phyloP scores from a whole-genome alignment of 2,113 vertebrate species.

The Carassius gibelio region DNA sequence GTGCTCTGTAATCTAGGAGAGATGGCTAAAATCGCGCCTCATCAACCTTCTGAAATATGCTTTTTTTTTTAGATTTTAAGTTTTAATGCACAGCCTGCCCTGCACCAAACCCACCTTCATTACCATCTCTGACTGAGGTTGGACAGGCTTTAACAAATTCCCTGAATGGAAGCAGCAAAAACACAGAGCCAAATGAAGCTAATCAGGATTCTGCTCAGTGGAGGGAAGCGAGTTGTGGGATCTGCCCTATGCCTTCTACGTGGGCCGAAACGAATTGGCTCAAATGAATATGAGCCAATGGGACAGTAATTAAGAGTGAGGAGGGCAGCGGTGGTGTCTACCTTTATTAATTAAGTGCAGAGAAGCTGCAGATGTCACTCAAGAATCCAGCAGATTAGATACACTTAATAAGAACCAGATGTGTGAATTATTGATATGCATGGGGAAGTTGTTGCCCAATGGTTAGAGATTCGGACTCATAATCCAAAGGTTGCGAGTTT shows the following conservation, averaged over 20 bases:
- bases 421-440: constrained; percentile 54
- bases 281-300: constrained; percentile 22
- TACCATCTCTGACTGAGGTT: neutral
- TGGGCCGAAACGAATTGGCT: constrained; percentile 16
- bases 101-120: constrained; percentile 10
- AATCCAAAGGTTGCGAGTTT: too few relatives aligned
- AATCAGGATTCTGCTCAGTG: constrained; percentile 31
- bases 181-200: constrained; percentile 4
- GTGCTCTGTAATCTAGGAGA: neutral
- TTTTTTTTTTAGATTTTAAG: neutral
- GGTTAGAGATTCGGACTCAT: too few relatives aligned
- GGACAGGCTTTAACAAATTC: constrained; percentile 11
- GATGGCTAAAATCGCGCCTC: neutral
- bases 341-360: constrained; percentile 63
- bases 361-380: constrained; percentile 61
- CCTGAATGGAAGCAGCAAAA: constrained; percentile 20
- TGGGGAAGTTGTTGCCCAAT: too few relatives aligned
- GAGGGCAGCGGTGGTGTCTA: constrained; percentile 43
- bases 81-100: constrained; percentile 13
- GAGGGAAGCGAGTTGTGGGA: constrained; percentile 11
- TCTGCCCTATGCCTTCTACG: constrained; percentile 51
- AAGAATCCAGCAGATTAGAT: constrained; percentile 51
- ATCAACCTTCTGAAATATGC: neutral
- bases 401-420: neutral
- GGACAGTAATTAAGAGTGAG: constrained; percentile 58